Evolutionary conservation across 2,797 vertebrate genomes (phyloP).

Genomic region (Gobio occitaniae): DNA sequence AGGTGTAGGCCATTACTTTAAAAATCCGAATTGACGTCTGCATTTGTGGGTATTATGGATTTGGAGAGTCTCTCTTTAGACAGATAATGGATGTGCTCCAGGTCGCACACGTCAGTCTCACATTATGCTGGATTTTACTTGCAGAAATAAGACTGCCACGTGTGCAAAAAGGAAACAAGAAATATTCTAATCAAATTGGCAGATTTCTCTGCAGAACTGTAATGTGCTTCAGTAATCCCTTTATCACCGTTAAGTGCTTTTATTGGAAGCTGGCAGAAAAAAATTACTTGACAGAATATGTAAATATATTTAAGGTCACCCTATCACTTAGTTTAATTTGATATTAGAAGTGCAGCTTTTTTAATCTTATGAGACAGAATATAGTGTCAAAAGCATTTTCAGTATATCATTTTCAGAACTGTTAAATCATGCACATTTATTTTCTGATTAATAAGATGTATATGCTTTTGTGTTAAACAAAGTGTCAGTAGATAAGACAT

Average conservation of each 20-base stretch:
- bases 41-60: slow-evolving; percentile 18
- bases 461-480: not conserved
- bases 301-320: slow-evolving; percentile 78
- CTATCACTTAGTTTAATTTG: slow-evolving; percentile 78
- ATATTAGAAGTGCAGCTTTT: slow-evolving; percentile 66
- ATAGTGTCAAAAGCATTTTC: slow-evolving; percentile 55
- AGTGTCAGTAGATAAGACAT: not conserved
- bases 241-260: slow-evolving; percentile 82
- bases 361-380: slow-evolving; percentile 72
- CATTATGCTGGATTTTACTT: slow-evolving; percentile 83
- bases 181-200: slow-evolving; percentile 81
- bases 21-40: not conserved
- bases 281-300: slow-evolving; percentile 27
- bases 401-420: not conserved
- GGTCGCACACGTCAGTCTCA: slow-evolving; percentile 73
- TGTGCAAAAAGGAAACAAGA: slow-evolving; percentile 82
- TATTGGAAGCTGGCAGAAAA: slow-evolving; percentile 72
- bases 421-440: not conserved
- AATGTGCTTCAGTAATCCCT: slow-evolving; percentile 82
- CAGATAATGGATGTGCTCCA: slow-evolving; percentile 17
- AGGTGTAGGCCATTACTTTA: not conserved
- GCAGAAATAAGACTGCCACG: slow-evolving; percentile 77
- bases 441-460: not conserved
- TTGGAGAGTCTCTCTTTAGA: slow-evolving; percentile 16
- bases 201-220: slow-evolving; percentile 77